These are phyloP conservation scores for Eulemur mongoz DNA, from an alignment of 2,797 vertebrate genomes.

Conservation along the genomic window DNA sequence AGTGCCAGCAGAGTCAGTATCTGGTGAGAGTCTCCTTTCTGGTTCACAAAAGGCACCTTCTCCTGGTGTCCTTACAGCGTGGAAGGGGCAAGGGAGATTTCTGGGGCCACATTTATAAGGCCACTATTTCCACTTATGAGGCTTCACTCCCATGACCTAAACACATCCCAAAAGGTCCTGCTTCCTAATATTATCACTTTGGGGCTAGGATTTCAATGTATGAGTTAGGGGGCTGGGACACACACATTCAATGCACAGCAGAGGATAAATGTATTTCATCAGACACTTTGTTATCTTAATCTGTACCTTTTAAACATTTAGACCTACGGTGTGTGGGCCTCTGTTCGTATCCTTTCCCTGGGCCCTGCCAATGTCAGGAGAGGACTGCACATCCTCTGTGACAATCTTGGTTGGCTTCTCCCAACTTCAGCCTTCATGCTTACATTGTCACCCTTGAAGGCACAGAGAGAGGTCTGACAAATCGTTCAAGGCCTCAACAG, in stretches of 20 bases:
- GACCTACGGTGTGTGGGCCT: background rate
- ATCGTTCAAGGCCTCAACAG: background rate
- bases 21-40: background rate
- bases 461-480: background rate
- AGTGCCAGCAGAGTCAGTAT: background rate
- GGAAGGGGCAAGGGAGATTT: background rate
- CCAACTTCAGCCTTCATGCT: background rate
- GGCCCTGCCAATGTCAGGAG: accelerated
- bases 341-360: background rate
- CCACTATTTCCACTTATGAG: background rate
- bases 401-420: background rate
- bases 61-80: background rate
- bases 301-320: background rate
- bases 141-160: background rate
- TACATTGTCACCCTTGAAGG: background rate
- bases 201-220: background rate
- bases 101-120: background rate
- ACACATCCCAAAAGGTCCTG: background rate
- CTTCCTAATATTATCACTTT: background rate
- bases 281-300: background rate
- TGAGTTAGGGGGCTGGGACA: background rate
- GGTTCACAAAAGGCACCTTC: background rate
- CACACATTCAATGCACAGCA: background rate
- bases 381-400: background rate
- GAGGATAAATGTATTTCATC: background rate